Conservation (phyloP, 2,797 vertebrate species). For the Myripristis murdjan region DNA sequence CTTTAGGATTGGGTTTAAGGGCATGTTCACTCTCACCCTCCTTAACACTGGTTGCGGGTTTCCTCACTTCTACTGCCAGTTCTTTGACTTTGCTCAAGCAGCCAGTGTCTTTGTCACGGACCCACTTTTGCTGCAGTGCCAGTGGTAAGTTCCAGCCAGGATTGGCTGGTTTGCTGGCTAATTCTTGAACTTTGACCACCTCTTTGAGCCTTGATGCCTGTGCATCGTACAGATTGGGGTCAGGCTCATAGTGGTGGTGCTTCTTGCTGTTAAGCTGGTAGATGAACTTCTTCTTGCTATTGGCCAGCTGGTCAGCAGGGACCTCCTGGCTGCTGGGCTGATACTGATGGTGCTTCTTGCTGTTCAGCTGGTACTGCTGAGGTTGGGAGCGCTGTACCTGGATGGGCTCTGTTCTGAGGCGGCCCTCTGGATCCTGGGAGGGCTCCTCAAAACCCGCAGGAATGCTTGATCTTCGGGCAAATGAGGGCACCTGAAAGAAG, state of each 20-base stretch:
- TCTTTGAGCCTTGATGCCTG: constrained; percentile 89
- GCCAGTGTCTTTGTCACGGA: constrained; percentile 90
- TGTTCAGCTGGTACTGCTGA: constrained; percentile 97
- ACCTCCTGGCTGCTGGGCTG: constrained; percentile 93
- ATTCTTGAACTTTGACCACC: constrained; percentile 86
- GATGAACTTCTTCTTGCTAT: constrained; percentile 94
- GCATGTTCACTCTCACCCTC: constrained; percentile 75
- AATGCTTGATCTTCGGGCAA: constrained; percentile 94
- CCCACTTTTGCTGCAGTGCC: constrained; percentile 92
- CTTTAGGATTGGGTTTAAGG: constrained; percentile 85
- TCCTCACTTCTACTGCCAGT: constrained; percentile 79
- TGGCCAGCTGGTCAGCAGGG: constrained; percentile 87
- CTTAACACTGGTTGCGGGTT: constrained; percentile 75
- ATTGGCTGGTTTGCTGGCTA: constrained; percentile 81
- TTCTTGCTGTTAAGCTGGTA: constrained; percentile 98
- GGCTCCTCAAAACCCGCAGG: constrained; percentile 92
- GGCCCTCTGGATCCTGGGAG: constrained; percentile 83
- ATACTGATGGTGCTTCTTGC: constrained; percentile 99
- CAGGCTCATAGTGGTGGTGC: constrained; percentile 95
- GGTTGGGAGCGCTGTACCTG: constrained; percentile 89
- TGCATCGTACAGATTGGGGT: constrained; percentile 90
- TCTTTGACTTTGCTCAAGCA: constrained; percentile 91
- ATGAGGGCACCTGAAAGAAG: constrained; percentile 91
- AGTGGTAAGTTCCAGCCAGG: constrained; percentile 85
- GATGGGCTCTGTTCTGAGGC: constrained; percentile 86